phyloP scores from a whole-genome alignment of 2,888 invertebrate genomes.

The Archaeoteleia sp. region DNA sequence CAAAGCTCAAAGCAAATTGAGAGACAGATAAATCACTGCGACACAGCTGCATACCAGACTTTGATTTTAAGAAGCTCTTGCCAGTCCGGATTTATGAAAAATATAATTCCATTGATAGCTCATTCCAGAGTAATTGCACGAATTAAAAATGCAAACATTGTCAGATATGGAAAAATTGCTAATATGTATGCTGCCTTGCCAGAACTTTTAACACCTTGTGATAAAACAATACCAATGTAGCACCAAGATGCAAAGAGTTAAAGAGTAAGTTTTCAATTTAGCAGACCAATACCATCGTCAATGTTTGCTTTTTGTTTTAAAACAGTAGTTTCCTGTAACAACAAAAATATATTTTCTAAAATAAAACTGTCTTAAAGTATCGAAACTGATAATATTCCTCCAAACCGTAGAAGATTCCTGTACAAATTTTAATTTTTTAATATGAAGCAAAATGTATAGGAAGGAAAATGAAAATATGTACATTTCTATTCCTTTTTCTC shows the following conservation, averaged over 20 bases:
- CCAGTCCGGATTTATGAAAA: conserved; percentile 82
- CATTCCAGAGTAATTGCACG: conserved; percentile 80
- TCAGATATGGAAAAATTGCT: conserved; percentile 81
- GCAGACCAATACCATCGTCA: conserved; percentile 77
- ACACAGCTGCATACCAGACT: conserved; percentile 81
- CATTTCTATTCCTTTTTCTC: no score
- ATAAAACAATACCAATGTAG: conserved; percentile 76
- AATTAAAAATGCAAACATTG: conserved; percentile 79
- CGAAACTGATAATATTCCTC: no score
- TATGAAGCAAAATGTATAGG: no score
- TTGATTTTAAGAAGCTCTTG: conserved; percentile 78
- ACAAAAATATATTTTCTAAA: no score
- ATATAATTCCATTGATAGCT: conserved; percentile 79
- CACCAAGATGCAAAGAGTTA: conserved; percentile 78
- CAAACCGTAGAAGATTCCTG: no score
- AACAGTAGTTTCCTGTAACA: conserved; percentile 78
- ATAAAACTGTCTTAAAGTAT: no score
- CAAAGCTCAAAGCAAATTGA: conserved; percentile 80
- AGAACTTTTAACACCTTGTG: conserved; percentile 78
- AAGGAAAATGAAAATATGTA: no score
- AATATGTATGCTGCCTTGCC: conserved; percentile 84
- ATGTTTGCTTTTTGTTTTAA: conserved; percentile 76
- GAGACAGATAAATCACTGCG: conserved; percentile 82
- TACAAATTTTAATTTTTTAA: no score
- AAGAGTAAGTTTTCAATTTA: conserved; percentile 77